Conservation (phyloP, 2,113 vertebrate species). For the Zosterops hypoxanthus region DNA sequence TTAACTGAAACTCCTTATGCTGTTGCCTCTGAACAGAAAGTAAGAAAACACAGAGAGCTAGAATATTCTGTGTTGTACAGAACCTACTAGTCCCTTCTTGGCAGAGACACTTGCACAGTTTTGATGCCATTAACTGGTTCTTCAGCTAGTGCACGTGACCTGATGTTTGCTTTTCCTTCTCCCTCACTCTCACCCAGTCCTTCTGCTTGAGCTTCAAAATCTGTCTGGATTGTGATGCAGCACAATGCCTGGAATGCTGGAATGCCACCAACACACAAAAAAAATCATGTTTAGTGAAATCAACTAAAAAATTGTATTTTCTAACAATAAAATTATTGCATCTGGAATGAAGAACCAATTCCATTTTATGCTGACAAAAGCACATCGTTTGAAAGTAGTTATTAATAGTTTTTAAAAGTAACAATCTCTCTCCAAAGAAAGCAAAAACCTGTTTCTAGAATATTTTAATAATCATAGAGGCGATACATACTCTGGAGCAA, state of each 20-base stretch:
- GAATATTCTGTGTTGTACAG: background rate
- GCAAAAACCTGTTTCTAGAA: background rate
- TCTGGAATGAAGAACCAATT: background rate
- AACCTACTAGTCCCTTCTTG: background rate
- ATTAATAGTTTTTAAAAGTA: background rate
- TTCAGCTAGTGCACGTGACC: background rate
- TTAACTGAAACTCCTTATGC: background rate
- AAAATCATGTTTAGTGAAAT: background rate
- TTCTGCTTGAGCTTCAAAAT: background rate
- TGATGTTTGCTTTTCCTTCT: background rate
- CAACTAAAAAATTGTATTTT: background rate
- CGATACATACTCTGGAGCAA: background rate
- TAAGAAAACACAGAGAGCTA: background rate
- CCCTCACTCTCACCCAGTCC: background rate
- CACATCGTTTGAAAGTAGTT: background rate
- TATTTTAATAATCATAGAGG: background rate
- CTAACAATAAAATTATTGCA: background rate
- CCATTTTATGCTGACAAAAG: background rate
- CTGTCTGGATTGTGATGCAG: background rate
- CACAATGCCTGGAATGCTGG: background rate
- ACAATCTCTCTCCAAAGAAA: background rate
- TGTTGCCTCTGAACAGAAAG: background rate
- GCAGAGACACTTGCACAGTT: background rate
- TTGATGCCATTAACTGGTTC: background rate
- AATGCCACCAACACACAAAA: background rate